Conservation (phyloP, 2,888 invertebrate species). For the Tridacna gigas region DNA sequence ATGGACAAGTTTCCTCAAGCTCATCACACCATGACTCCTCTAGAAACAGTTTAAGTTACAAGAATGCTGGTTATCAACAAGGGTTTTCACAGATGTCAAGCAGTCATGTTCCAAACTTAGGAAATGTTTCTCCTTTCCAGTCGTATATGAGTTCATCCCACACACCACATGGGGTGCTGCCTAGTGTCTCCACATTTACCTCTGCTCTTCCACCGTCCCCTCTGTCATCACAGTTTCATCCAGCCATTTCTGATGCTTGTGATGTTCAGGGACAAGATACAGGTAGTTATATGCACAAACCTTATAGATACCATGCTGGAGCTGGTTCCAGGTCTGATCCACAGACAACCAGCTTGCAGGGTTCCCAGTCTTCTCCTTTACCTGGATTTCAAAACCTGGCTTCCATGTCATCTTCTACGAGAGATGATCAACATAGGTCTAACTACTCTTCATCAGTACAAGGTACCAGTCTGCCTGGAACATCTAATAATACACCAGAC, state of each 20-base stretch:
- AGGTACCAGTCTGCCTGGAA: neutral
- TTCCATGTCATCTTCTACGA: neutral
- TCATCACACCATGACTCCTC: neutral
- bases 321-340: neutral
- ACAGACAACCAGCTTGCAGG: neutral
- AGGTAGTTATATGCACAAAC: neutral
- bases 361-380: neutral
- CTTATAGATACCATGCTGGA: neutral
- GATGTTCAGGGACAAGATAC: neutral
- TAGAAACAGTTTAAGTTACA: neutral
- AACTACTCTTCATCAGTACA: neutral
- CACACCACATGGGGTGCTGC: neutral
- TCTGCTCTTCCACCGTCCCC: neutral
- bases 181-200: conserved; percentile 22
- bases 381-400: neutral
- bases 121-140: neutral
- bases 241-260: neutral
- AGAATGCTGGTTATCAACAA: neutral
- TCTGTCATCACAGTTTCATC: neutral
- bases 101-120: neutral
- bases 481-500: neutral
- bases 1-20: neutral
- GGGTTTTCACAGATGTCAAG: neutral
- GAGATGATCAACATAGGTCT: neutral
- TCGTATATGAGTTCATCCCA: neutral